phyloP scores from a whole-genome alignment of 2,797 vertebrate genomes.

The Geotrypetes seraphini region DNA sequence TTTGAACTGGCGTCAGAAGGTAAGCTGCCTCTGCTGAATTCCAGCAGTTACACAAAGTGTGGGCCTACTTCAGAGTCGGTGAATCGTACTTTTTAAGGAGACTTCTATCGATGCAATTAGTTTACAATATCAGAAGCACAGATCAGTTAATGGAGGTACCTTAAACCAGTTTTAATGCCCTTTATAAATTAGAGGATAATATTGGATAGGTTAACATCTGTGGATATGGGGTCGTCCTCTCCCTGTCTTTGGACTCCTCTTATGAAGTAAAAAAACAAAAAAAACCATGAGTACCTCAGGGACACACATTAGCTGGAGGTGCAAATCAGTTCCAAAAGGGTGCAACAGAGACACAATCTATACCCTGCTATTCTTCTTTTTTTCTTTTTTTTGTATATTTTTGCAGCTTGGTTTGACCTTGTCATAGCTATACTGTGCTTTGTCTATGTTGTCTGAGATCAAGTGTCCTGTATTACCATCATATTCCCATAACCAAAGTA shows the following conservation, averaged over 20 bases:
- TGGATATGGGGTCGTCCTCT: conserved; percentile 37
- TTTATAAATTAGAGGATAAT: conserved; percentile 16
- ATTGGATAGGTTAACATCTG: conserved; percentile 32
- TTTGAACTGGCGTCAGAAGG: conserved; percentile 48
- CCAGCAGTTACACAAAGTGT: conserved; percentile 37
- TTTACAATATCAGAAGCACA: conserved; percentile 26
- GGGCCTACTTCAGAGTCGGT: conserved; percentile 29
- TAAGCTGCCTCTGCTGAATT: conserved; percentile 53
- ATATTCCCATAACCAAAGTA: conserved; percentile 94
- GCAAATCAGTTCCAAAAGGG: conserved; percentile 66
- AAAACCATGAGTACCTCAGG: conserved; percentile 86
- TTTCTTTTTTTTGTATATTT: conserved; percentile 67
- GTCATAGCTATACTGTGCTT: conserved; percentile 55
- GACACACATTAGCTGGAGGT: conserved; percentile 79
- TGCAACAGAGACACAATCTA: conserved; percentile 62
- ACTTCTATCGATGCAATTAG: conserved; percentile 29
- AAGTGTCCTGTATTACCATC: conserved; percentile 83
- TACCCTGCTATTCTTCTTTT: conserved; percentile 53
- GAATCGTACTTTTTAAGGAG: conserved; percentile 24
- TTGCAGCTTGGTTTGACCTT: conserved; percentile 53
- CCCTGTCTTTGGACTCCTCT: conserved; percentile 53
- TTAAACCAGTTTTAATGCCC: conserved; percentile 10
- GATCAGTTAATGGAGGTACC: conserved; percentile 12
- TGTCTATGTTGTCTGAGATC: conserved; percentile 65
- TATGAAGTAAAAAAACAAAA: conserved; percentile 48